phyloP scores from a whole-genome alignment of 37 sponge, comb jelly and placozoan genomes.

The Oopsacas minuta region DNA sequence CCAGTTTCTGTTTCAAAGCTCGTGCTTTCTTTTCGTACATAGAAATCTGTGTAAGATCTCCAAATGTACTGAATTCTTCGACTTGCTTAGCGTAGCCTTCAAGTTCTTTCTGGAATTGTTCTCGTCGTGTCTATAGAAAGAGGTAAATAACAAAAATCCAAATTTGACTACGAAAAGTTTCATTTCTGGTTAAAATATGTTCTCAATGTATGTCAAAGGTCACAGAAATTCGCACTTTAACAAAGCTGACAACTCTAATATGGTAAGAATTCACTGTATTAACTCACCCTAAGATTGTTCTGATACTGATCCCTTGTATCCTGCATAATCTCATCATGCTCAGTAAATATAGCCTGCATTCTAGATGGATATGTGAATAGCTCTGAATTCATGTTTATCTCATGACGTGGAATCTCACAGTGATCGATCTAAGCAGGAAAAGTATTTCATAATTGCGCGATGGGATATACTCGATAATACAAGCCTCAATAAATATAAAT shows the following conservation, averaged over 20 bases:
- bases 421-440: conserved; percentile 28
- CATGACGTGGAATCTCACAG: conserved; percentile 58
- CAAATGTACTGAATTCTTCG: conserved; percentile 75
- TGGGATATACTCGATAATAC: neutral
- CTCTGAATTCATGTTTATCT: conserved; percentile 67
- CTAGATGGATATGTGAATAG: conserved; percentile 77
- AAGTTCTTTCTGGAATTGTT: conserved; percentile 70
- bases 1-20: conserved; percentile 51
- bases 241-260: no score
- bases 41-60: conserved; percentile 68
- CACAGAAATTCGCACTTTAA: no score
- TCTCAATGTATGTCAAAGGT: no score
- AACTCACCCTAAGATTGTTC: conserved; percentile 20
- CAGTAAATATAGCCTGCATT: conserved; percentile 71
- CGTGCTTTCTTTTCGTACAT: conserved; percentile 81
- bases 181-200: no score
- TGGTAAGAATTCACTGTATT: no score
- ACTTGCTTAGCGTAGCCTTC: conserved; percentile 81
- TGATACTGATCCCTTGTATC: neutral
- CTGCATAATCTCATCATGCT: conserved; percentile 63
- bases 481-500: neutral
- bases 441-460: neutral
- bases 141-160: no score
- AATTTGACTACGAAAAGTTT: no score
- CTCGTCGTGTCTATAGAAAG: conserved; percentile 57